These are phyloP conservation scores for Hippasteria phrygiana DNA, from an alignment of 53 echinoderm and acorn worm species.

Conservation along the genomic window DNA sequence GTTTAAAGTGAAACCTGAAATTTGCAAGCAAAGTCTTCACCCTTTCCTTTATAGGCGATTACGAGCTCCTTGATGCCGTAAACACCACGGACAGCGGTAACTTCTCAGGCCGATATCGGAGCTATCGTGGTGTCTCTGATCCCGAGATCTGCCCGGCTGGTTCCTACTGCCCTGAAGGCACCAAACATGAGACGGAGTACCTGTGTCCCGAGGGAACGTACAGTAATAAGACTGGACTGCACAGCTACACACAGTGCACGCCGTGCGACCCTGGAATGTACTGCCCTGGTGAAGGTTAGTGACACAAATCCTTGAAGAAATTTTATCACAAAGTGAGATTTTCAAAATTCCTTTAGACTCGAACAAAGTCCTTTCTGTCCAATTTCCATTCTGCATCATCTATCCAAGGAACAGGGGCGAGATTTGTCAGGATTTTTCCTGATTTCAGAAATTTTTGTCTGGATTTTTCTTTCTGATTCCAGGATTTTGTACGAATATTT, in stretches of 20 bases:
- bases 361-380: too few species aligned
- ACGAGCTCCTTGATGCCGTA: conserved; percentile 85
- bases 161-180: conserved; percentile 88
- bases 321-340: background rate
- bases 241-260: conserved; percentile 83
- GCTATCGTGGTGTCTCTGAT: conserved; percentile 90
- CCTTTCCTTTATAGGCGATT: conserved; percentile 70
- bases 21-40: background rate
- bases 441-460: too few species aligned
- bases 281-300: conserved; percentile 85
- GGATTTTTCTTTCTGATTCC: too few species aligned
- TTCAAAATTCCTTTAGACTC: background rate
- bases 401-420: too few species aligned
- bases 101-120: conserved; percentile 91
- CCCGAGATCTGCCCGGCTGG: conserved; percentile 90
- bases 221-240: conserved; percentile 90
- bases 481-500: too few species aligned
- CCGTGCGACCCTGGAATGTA: conserved; percentile 94
- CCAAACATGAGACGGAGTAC: conserved; percentile 79
- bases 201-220: conserved; percentile 92
- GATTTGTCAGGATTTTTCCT: too few species aligned
- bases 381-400: too few species aligned
- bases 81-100: conserved; percentile 86
- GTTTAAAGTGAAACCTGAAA: background rate
- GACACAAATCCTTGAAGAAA: too few species aligned